A percentile compares a stretch with the other conserved stretches of the same genome.
Conservation (phyloP, 2,888 invertebrate genomes). For the Chaitophorus viminalis region DNA sequence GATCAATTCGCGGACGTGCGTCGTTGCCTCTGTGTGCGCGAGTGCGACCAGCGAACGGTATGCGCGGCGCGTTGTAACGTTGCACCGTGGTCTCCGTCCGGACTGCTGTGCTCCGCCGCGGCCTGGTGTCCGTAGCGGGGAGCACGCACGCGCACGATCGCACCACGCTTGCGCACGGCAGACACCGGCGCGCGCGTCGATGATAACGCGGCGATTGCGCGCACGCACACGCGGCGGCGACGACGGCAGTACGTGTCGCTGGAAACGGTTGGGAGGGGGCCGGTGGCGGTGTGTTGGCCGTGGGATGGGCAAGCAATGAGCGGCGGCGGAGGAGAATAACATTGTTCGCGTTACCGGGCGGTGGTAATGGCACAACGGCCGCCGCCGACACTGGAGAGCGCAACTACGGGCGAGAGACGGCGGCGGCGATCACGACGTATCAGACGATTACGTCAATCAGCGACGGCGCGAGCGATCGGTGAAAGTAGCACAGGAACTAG, state of each 20-base stretch:
- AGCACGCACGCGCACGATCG: neutral
- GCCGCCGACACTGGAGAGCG: neutral
- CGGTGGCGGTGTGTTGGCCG: no score
- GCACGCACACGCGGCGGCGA: neutral
- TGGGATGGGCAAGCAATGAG: no score
- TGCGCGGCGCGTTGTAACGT: neutral
- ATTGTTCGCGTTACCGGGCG: no score
- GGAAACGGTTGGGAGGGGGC: neutral
- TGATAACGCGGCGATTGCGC: neutral
- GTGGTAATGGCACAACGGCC: neutral
- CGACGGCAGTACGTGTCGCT: neutral
- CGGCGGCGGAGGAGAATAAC: no score
- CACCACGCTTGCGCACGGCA: neutral
- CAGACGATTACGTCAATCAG: no score
- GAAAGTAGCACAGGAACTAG: neutral
- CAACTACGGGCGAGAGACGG: no score
- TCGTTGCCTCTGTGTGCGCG: neutral
- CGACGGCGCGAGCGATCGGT: neutral
- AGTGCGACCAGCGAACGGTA: neutral
- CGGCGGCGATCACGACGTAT: neutral
- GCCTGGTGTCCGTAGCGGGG: neutral
- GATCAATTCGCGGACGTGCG: neutral
- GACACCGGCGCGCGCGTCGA: neutral
- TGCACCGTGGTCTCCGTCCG: constrained; percentile 25
- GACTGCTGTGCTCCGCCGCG: constrained; percentile 9